Percentiles rank a stretch among this genome's conserved stretches.
These are phyloP conservation scores for Kobus ellipsiprymnus DNA, from an alignment of 2,113 vertebrate genomes.

Conservation along the genomic window DNA sequence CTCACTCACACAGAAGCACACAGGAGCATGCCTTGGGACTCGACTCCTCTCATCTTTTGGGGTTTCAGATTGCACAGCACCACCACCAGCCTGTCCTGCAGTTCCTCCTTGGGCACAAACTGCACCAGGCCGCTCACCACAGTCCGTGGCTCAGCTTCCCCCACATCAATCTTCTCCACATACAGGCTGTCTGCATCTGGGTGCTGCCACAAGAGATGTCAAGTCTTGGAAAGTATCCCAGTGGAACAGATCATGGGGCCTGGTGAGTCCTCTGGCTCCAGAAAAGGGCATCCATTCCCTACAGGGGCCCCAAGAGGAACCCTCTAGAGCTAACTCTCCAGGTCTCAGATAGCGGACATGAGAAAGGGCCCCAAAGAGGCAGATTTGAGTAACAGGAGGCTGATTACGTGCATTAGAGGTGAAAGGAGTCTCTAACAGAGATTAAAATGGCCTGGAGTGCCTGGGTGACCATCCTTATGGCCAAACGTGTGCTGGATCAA, in stretches of 20 bases:
- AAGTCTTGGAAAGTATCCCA: not conserved
- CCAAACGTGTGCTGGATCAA: not conserved
- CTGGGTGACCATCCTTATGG: not conserved
- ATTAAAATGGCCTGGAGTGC: not conserved
- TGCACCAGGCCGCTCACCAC: slow-evolving; percentile 96
- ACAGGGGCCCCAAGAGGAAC: not conserved
- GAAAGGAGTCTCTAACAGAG: not conserved
- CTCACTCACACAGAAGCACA: slow-evolving; percentile 90
- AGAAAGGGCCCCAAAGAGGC: not conserved
- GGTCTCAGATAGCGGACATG: not conserved
- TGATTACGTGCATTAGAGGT: not conserved
- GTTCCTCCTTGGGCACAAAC: slow-evolving; percentile 86
- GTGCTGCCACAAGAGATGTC: slow-evolving; percentile 80
- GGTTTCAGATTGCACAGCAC: slow-evolving; percentile 95
- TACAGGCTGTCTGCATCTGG: slow-evolving; percentile 94
- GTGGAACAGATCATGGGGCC: not conserved
- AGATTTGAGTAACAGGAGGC: not conserved
- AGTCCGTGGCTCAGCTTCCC: slow-evolving; percentile 89
- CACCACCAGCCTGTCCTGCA: slow-evolving; percentile 91
- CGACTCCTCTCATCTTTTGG: slow-evolving; percentile 97
- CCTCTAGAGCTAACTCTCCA: not conserved
- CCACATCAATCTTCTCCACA: slow-evolving; percentile 94
- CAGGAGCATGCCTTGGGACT: slow-evolving; percentile 97
- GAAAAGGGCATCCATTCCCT: not conserved
- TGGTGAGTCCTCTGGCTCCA: not conserved